A percentile compares a stretch with the other conserved stretches of the same genome.
Conservation (phyloP, 2,888 invertebrate genomes). For the Erannis defoliaria region DNA sequence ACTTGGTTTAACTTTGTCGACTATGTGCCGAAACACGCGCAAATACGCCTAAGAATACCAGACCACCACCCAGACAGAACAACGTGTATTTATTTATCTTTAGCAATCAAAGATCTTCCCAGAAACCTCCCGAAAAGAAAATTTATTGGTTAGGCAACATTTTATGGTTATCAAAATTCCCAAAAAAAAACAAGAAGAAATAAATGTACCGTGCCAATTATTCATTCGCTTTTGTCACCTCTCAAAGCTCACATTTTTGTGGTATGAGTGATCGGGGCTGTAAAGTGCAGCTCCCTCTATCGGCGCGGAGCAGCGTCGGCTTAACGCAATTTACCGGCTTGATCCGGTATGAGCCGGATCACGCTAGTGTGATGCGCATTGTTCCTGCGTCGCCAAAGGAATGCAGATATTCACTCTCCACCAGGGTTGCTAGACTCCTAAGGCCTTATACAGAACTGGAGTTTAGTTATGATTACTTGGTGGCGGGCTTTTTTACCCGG, state of each 20-base stretch:
- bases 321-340: conserved; percentile 64
- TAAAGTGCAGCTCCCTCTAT: conserved; percentile 60
- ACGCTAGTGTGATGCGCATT: conserved; percentile 44
- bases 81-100: too few relatives aligned
- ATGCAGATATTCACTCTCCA: conserved; percentile 38
- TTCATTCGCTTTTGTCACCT: conserved; percentile 24
- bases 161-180: too few relatives aligned
- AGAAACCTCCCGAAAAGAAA: too few relatives aligned
- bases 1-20: too few relatives aligned
- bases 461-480: not conserved
- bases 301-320: conserved; percentile 56
- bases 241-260: conserved; percentile 19
- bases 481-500: too few relatives aligned
- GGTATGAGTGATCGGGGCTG: conserved; percentile 29
- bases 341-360: conserved; percentile 56
- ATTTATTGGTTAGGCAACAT: too few relatives aligned
- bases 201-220: conserved; percentile 7
- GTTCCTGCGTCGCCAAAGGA: conserved; percentile 45
- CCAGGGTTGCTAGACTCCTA: not conserved
- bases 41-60: too few relatives aligned
- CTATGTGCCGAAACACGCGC: too few relatives aligned
- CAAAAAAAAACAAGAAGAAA: too few relatives aligned
- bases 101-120: too few relatives aligned
- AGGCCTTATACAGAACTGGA: too few relatives aligned
- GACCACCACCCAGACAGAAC: too few relatives aligned